Percentiles rank a stretch among this genome's conserved stretches.
Evolutionary conservation across 2,797 vertebrate species (phyloP).

Genomic region (Spinus pinus): DNA sequence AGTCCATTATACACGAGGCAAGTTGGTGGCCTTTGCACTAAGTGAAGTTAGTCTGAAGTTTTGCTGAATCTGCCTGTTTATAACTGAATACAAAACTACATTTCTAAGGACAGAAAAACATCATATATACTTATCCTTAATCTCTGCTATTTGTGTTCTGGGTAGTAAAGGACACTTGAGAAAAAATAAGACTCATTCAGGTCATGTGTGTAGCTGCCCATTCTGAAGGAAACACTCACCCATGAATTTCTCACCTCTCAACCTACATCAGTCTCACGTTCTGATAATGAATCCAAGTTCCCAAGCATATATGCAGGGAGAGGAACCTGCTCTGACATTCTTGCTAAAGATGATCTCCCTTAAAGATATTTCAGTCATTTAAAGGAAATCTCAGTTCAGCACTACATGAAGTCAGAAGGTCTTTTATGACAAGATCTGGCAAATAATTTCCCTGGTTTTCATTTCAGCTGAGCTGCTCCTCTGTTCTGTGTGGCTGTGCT

Average conservation of each 20-base stretch:
- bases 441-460: neutral
- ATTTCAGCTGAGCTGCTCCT: neutral
- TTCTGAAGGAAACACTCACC: neutral
- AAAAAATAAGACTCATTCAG: neutral
- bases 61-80: neutral
- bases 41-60: neutral
- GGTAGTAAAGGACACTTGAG: neutral
- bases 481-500: neutral
- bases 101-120: neutral
- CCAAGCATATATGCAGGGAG: neutral
- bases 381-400: neutral
- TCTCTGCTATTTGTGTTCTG: neutral
- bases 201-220: neutral
- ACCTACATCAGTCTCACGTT: accelerated
- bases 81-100: neutral
- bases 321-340: neutral
- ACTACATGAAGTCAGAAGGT: neutral
- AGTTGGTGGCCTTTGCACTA: neutral
- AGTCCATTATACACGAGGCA: accelerated
- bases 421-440: neutral
- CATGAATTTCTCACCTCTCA: neutral
- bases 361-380: neutral
- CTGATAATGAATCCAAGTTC: neutral
- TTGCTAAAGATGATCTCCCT: neutral
- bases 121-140: neutral